These are phyloP conservation scores for Acleris cristana DNA, from an alignment of 2,888 invertebrate species.

Conservation along the genomic window DNA sequence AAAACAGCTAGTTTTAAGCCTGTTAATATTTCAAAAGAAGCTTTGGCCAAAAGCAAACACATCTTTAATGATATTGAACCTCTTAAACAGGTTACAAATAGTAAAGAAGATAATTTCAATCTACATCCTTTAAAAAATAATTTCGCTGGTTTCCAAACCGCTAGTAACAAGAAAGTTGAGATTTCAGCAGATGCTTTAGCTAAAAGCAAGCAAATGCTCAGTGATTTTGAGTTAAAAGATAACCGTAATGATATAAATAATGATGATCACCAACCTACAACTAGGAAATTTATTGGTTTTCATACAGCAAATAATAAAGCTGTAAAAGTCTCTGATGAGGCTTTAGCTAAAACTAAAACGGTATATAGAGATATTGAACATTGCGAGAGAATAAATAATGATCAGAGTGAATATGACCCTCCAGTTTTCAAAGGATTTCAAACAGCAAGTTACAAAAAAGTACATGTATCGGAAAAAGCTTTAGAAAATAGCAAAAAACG, in stretches of 20 bases:
- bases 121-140: not conserved
- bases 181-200: not conserved
- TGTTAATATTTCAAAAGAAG: conserved; percentile 43
- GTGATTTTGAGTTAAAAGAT: not conserved
- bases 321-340: conserved; percentile 50
- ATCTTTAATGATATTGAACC: conserved; percentile 49
- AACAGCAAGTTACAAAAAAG: too few species aligned
- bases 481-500: too few species aligned
- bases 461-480: too few species aligned
- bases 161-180: conserved; percentile 2
- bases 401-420: not conserved
- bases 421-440: not conserved
- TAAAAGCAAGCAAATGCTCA: conserved; percentile 4
- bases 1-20: conserved; percentile 14
- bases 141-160: conserved; percentile 35
- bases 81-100: not conserved
- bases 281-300: conserved; percentile 40
- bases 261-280: not conserved
- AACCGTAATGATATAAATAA: not conserved
- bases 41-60: conserved; percentile 49
- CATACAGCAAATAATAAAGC: conserved; percentile 57
- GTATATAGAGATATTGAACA: conserved; percentile 54
- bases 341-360: conserved; percentile 53
- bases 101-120: not conserved
- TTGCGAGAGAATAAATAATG: conserved; percentile 1